A percentile compares a stretch with the other conserved stretches of the same genome.
phyloP scores from a whole-genome alignment of 2,888 invertebrate species.

The Sympetrum striolatum region DNA sequence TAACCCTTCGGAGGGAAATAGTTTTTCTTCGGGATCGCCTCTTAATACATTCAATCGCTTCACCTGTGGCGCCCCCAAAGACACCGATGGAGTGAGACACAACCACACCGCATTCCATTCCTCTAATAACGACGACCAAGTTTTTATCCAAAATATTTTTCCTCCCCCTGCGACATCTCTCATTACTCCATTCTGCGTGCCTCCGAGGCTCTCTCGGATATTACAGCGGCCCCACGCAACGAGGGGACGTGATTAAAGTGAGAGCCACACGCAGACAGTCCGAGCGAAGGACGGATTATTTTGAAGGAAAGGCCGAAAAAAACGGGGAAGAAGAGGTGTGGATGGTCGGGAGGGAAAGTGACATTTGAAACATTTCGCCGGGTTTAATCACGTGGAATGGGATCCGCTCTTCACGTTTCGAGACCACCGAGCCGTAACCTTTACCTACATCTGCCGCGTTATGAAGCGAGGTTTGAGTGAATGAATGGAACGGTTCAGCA shows the following conservation, averaged over 20 bases:
- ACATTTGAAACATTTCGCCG: not conserved
- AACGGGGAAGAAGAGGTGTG: not conserved
- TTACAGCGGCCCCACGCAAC: slow-evolving; percentile 3
- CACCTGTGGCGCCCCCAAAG: slow-evolving; percentile 15
- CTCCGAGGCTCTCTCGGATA: slow-evolving; percentile 17
- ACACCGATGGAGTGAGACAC: slow-evolving; percentile 6
- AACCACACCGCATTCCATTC: not conserved
- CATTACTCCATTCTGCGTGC: slow-evolving; percentile 29
- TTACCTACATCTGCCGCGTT: no score
- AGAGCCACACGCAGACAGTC: not conserved
- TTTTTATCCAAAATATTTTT: not conserved
- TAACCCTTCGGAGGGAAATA: not conserved
- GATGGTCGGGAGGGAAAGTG: not conserved
- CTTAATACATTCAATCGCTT: not conserved
- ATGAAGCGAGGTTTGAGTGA: no score
- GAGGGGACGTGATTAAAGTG: slow-evolving; percentile 36
- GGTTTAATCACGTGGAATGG: no score
- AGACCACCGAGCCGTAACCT: no score
- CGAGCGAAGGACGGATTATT: not conserved
- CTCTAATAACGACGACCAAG: slow-evolving; percentile 7
- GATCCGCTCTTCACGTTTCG: no score
- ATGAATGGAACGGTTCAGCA: no score
- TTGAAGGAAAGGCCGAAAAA: not conserved
- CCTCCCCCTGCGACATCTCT: not conserved
- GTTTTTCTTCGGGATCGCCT: not conserved